A percentile compares a stretch with the other conserved stretches of the same genome.
Conservation (phyloP, 2,888 invertebrate genomes). For the Hydrotaea diabolus region DNA sequence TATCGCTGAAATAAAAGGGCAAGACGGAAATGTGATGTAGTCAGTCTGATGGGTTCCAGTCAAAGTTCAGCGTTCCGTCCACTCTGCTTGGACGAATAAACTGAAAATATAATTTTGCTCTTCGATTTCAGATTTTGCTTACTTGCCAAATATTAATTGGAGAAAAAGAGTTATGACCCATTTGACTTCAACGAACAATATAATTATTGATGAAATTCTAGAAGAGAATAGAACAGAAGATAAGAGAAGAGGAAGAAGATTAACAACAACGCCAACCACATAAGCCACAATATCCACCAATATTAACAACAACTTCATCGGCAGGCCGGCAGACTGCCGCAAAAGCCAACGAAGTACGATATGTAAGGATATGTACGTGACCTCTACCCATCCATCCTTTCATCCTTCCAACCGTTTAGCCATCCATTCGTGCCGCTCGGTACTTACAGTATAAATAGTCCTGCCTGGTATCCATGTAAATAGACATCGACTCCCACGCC, state of each 20-base stretch:
- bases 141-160: constrained; percentile 81
- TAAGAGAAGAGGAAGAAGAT: not conserved
- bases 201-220: constrained; percentile 83
- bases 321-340: too few species aligned
- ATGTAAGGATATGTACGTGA: constrained; percentile 3
- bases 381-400: too few species aligned
- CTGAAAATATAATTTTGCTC: constrained; percentile 27
- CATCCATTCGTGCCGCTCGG: not conserved
- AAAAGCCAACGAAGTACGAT: not conserved
- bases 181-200: constrained; percentile 84
- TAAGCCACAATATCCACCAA: not conserved
- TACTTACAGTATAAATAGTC: constrained; percentile 85
- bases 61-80: constrained; percentile 24
- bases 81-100: constrained; percentile 6
- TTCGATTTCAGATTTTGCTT: constrained; percentile 64
- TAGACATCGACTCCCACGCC: constrained; percentile 85
- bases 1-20: constrained; percentile 72
- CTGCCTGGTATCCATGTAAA: constrained; percentile 83
- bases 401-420: too few species aligned
- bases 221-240: constrained; percentile 74
- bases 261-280: constrained; percentile 24
- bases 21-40: not conserved
- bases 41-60: not conserved
- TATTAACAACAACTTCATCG: not conserved
- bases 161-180: constrained; percentile 85